Base-by-base conservation (phyloP, 2,113 vertebrate species). In the Apteryx mantelli region DNA sequence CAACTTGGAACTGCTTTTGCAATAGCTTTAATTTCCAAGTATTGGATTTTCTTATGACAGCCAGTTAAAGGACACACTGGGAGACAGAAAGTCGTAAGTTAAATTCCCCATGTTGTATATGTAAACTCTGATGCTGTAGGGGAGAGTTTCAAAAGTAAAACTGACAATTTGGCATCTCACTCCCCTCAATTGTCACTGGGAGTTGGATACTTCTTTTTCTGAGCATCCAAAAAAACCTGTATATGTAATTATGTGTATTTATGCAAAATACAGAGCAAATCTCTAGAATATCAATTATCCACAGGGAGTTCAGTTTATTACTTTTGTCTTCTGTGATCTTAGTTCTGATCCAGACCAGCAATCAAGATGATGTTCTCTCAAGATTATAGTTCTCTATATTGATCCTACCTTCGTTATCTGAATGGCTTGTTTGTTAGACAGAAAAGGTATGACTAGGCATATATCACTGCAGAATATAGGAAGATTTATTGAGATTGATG, bases 401-500 rank as follows among this genome's bases (percentile, higher is more conserved):
- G 79, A 95, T 93, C 56, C 89, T 90, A 36, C 56, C 25, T 91
- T 78, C 34, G 71, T 87, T 93, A 95, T 92, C 88, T 95, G 52
- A 90, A 32, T 73, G 61, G 64, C n/a, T 87, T 94, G 63, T 93
- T 91, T 97, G 85, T 90, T 93, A 93, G 91, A 83, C 65, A 90
- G 71, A 70, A 92, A 87, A 70, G 95, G 83, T 93, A 95, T 87
- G 93, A 92, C 93, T 92, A 56, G 88, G 86, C 85, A 97, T 97
- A 96, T 85, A 89, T 96, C 96, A 97, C 32, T 87, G 63, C 42
- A 93, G 95, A 97, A 92, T 85, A 94, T 82, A 93, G 42, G 40
- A 95, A 96, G 91, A 97, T 96, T 85, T 88, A 71, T 87, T 52
- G 94, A 97, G 96, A 94, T 81, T 95, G 96, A 91, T 63, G 85